Base-by-base conservation (phyloP, 1,140 invertebrate genomes). In the Drosophila pruinosa region DNA sequence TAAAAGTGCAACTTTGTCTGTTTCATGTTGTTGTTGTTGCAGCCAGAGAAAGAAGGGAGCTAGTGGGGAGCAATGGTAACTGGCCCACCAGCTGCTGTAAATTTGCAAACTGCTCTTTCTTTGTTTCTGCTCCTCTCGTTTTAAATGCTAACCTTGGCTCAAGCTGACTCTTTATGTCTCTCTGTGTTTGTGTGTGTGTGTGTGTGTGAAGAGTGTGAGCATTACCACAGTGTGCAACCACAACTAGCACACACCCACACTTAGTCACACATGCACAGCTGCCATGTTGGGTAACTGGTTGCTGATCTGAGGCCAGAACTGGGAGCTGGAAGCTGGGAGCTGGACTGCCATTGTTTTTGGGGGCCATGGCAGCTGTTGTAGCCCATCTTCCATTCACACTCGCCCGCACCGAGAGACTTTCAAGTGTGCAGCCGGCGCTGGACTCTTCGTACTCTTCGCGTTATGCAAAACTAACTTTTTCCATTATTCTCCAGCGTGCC, bases 381-480 rank as follows among this genome's bases (percentile, higher is more conserved):
- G 38, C 31, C 21, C 22, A n/a, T 8, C 19, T 26, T 31, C 14
- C 34, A 54, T 21, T 24, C 28, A 41, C 65, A 48, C 52, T 21
- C 39, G 17, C 47, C 14, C 19, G 52, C n/a, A 43, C 14, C 10
- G 36, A 61, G 48, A 38, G 78, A 82, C 48, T 77, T 82, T 82
- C 78, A 81, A 82, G 79, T 82, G 78, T 74, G 72, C 70, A 52
- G 54, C 54, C 24, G 72, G 31, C 45, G 26, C 54, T 67, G 28
- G 61, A 56, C 61, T 64, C 45, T 17, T 31, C 59, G 56, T 59
- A 68, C 65, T 72, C 78, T 68, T 79, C 75, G 81, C 80, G 82
- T 81, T 85, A 85, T 85, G 80, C 81, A 86, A 85, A 85, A 86
- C 80, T 88, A 86, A 86, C 82, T 86, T 86, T 86, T 86, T 88